Evolutionary conservation across 2,888 invertebrate genomes (phyloP), one percentile per base, ranked within the genome.

Genomic region (Diogma glabrata): DNA sequence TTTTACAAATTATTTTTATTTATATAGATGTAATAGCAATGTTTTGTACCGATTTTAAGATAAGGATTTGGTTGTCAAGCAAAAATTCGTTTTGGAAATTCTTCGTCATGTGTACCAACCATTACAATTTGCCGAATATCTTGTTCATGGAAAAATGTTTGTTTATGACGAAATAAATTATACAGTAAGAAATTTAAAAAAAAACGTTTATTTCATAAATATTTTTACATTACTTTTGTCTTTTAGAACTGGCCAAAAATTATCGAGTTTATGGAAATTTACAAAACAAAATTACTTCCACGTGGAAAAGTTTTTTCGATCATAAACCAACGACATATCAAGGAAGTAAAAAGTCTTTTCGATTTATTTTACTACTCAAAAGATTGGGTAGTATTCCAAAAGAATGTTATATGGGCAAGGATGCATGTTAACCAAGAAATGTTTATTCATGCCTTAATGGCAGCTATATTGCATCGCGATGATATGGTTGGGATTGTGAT

Each of bases 401-500:
- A 74, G 53, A 75, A 64, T 46, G 61, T 64, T 6, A 59, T 61
- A 47, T 86, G 81, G 78, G 77, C 84, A 33, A 78, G 86, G 30
- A 76, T 79, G 54, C 71, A 79, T 60, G 74, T 84, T 56, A 86
- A 87, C 71, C 78, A 81, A 55, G 84, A 79, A 60, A 78, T 85
- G 74, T 87, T 84, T 67, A 74, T 82, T 54, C 82, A 84, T 60
- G 80, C 84, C 9, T 67, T 83, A 57, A 78, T 78, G 47, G 73
- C 78, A 53, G 82, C 85, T 53, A 72, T 84, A 48, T 75, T 82
- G 64, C 83, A 84, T 64, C 76, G 83, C 47, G 63, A 66, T 7
- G 84, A 86, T 62, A 78, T 79, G 65, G 71, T 74, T 53, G 82
- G 81, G 47, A 70, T 87, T 57, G 72, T 77, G 45, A 66, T 87